Percentiles rank a stretch among this genome's conserved stretches.
These are phyloP conservation scores for Pogonomyrmex californicus DNA, from an alignment of 1,140 invertebrate species.

Conservation along the genomic window DNA sequence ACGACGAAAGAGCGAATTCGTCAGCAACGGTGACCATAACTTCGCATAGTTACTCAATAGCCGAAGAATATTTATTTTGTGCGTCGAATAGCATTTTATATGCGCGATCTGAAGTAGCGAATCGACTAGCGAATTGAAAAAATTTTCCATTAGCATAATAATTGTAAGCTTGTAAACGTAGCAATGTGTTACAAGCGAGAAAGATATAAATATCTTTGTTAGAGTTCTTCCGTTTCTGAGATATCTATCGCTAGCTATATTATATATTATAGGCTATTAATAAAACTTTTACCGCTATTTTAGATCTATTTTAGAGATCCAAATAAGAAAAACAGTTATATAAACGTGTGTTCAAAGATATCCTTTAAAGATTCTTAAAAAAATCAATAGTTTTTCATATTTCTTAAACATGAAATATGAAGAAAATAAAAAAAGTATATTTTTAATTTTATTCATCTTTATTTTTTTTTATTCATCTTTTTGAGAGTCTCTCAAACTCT, in stretches of 20 bases:
- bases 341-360: neutral
- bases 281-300: slow-evolving; percentile 9
- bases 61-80: slow-evolving; percentile 45
- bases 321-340: slow-evolving; percentile 30
- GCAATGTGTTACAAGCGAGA: slow-evolving; percentile 57
- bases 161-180: slow-evolving; percentile 42
- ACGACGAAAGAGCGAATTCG: neutral
- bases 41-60: slow-evolving; percentile 6
- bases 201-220: slow-evolving; percentile 71
- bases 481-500: neutral
- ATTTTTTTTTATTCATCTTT: neutral
- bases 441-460: neutral
- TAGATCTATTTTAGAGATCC: slow-evolving; percentile 10
- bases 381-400: neutral
- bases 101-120: neutral
- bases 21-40: slow-evolving; percentile 12
- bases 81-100: slow-evolving; percentile 40
- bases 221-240: slow-evolving; percentile 66
- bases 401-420: neutral
- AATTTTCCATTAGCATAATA: slow-evolving; percentile 23
- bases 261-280: neutral
- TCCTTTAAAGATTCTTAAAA: neutral
- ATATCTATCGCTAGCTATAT: neutral
- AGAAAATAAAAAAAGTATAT: neutral
- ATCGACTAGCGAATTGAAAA: slow-evolving; percentile 40